Evolutionary conservation across 2,113 vertebrate species (phyloP).

Genomic region (Leptobrachium leishanense): DNA sequence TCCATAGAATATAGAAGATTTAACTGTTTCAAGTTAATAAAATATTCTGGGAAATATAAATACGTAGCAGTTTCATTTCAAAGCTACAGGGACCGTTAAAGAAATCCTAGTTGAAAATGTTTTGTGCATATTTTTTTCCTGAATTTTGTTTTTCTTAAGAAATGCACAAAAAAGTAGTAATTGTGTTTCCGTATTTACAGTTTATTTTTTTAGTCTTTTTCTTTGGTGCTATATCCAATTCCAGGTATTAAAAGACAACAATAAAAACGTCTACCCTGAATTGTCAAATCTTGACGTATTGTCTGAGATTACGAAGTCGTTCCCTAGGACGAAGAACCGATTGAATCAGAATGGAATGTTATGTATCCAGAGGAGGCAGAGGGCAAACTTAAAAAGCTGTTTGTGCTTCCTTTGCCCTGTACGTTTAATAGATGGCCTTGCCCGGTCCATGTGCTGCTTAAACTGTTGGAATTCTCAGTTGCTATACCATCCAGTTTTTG

Average conservation of each 20-base stretch:
- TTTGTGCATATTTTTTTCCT: conserved; percentile 20
- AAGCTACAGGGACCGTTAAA: not conserved
- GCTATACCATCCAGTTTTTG: conserved; percentile 8
- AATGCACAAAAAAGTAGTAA: conserved; percentile 7
- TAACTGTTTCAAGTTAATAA: not conserved
- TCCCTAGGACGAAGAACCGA: conserved; percentile 74
- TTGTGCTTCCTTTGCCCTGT: conserved; percentile 74
- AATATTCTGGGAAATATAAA: conserved; percentile 18
- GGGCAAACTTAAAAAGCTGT: conserved; percentile 83
- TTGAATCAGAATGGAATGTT: conserved; percentile 79
- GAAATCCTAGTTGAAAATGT: not conserved
- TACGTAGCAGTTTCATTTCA: not conserved
- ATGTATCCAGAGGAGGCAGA: conserved; percentile 80
- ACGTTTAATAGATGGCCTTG: conserved; percentile 65
- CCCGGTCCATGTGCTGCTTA: conserved; percentile 61
- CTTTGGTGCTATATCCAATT: conserved; percentile 48
- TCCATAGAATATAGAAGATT: not conserved
- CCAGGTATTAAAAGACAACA: conserved; percentile 28
- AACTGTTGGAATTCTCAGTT: conserved; percentile 49
- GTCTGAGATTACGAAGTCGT: not conserved
- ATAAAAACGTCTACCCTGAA: conserved; percentile 15
- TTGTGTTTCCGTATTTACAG: conserved; percentile 22
- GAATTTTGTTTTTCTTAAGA: conserved; percentile 22
- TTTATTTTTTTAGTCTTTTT: conserved; percentile 15
- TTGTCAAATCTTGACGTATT: not conserved